phyloP scores from a whole-genome alignment of 2,888 invertebrate species.

The Tetramorium bicarinatum region DNA sequence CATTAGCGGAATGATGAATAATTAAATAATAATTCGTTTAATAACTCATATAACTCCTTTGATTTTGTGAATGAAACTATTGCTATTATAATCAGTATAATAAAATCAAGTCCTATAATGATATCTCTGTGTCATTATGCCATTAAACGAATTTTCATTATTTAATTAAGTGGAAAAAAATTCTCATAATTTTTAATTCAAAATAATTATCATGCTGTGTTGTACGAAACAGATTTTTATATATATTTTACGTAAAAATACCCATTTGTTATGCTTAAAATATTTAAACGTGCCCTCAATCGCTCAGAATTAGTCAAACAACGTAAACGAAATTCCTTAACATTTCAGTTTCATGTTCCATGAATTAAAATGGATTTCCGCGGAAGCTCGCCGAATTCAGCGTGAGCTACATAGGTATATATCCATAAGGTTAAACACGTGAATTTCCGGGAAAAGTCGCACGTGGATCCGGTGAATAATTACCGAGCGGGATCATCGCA shows the following conservation, averaged over 20 bases:
- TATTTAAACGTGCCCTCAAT: background rate
- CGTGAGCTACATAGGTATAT: background rate
- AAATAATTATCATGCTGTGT: background rate
- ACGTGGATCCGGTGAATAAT: slow-evolving; percentile 35
- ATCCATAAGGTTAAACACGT: background rate
- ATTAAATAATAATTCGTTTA: background rate
- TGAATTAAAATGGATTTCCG: background rate
- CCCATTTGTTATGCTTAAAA: background rate
- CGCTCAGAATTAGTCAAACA: background rate
- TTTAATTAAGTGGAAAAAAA: background rate
- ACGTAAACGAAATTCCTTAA: slow-evolving; percentile 1
- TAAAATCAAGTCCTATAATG: background rate
- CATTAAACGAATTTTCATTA: background rate
- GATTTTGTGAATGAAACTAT: background rate
- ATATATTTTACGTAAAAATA: background rate
- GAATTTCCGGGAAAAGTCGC: slow-evolving; percentile 40
- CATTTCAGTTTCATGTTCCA: background rate
- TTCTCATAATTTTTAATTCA: background rate
- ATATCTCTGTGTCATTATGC: background rate
- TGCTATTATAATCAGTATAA: background rate
- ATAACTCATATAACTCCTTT: background rate
- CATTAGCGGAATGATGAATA: background rate
- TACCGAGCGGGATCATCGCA: slow-evolving; percentile 17
- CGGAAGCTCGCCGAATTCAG: background rate
- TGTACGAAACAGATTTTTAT: background rate